Evolutionary conservation across 2,113 vertebrate genomes (phyloP).

Genomic region (Lynx canadensis): DNA sequence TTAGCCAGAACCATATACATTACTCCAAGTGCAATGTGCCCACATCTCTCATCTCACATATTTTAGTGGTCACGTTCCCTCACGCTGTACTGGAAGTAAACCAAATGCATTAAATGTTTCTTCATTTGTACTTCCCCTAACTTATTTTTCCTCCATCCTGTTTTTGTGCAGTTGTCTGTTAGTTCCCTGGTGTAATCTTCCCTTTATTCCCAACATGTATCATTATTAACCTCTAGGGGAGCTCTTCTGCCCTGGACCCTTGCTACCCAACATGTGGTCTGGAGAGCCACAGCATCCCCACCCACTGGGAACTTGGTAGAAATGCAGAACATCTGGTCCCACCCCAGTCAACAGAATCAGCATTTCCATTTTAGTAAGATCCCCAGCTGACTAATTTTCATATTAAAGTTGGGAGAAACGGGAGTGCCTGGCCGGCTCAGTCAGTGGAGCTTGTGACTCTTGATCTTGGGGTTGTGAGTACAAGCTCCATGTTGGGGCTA

Average conservation of each 20-base stretch:
- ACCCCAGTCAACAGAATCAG: not conserved
- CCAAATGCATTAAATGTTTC: not conserved
- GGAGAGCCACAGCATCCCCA: not conserved
- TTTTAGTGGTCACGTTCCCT: not conserved
- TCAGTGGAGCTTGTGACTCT: not conserved
- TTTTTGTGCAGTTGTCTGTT: not conserved
- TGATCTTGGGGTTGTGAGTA: not conserved
- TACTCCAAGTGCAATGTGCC: not conserved
- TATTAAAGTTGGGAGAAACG: not conserved
- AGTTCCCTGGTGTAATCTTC: not conserved
- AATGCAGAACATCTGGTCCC: not conserved
- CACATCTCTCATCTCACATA: not conserved
- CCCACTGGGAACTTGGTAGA: not conserved
- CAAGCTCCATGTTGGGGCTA: not conserved
- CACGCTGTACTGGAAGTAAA: not conserved
- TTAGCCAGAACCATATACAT: not conserved
- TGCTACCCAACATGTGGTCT: not conserved
- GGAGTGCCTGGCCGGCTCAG: not conserved
- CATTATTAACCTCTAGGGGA: not conserved
- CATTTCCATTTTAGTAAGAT: slow-evolving; percentile 18
- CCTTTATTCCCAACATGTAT: not conserved
- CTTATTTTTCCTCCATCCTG: not conserved
- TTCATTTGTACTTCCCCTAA: not conserved
- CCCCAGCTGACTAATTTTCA: not conserved
- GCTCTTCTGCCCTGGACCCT: not conserved